These are phyloP conservation scores for Circaetus gallicus DNA, from an alignment of 2,113 vertebrate genomes.

Conservation along the genomic window DNA sequence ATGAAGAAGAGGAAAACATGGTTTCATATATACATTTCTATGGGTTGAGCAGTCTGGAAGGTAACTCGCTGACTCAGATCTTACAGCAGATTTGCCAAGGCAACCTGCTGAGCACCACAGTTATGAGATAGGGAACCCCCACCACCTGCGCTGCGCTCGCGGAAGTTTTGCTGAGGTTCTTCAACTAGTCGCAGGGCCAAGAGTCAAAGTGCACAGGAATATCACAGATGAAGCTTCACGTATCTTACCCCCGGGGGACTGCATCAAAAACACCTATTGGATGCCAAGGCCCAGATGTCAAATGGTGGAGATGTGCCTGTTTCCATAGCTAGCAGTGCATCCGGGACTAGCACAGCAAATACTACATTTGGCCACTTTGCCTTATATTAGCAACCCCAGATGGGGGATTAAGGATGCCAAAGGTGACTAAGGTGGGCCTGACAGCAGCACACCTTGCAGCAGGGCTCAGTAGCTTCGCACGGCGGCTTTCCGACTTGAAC, in stretches of 20 bases:
- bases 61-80: not conserved
- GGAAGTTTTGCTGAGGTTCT: not conserved
- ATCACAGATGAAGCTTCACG: not conserved
- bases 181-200: not conserved
- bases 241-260: not conserved
- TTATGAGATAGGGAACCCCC: not conserved
- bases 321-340: not conserved
- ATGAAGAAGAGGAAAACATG: not conserved
- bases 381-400: not conserved
- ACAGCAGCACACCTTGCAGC: not conserved
- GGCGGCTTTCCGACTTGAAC: not conserved
- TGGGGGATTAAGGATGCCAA: not conserved
- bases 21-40: not conserved
- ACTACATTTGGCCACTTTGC: not conserved
- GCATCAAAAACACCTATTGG: not conserved
- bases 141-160: not conserved
- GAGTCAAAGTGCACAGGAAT: not conserved
- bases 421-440: not conserved
- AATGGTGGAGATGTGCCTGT: not conserved
- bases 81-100: not conserved
- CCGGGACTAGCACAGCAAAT: not conserved
- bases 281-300: not conserved
- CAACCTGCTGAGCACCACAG: not conserved
- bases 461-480: not conserved
- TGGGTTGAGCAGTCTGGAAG: not conserved